Base-by-base conservation (phyloP, 2,888 invertebrate species). In the Actias luna region DNA sequence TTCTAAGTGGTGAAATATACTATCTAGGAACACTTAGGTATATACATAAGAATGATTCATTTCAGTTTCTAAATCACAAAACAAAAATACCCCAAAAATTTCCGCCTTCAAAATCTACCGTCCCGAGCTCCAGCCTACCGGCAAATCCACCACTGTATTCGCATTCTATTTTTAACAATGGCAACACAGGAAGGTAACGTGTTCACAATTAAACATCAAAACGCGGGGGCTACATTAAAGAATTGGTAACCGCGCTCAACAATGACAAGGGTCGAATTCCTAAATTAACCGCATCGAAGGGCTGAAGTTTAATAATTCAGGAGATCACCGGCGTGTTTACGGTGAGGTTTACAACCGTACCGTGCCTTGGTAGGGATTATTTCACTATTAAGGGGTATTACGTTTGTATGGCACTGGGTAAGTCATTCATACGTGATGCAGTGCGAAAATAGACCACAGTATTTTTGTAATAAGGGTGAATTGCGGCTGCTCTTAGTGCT, bases 271-370 rank as follows among this genome's bases (percentile, higher is more conserved):
- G 55, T 55, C 27, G 55, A 55, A 55, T 55, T 55, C 55, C 55
- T 29, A n/a, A 55, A 55, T 55, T 55, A 55, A 55, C 55, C 55
- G 55, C 65, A 67, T 68, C 36, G 60, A 29, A 52, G 60, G 63
- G 61, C 29, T 59, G 63, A 57, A 29, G 63, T 71, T 75, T 69
- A 73, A 74, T 76, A 69, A 73, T 75, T 73, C 70, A 75, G 68
- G 64, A 69, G 29, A 55, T 29, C 18, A n/a, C 29, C 52, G 52
- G 29, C 52, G 29, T 55, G 29, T 55, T 55, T 55, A 29, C 55
- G 55, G 55, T 29, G 29, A 8, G 55, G 55, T 55, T 55, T 50
- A 7, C 25, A 50, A 22, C 25, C 46, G 22, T 22, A 25, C 3
- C 22, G n/a, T n/a, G 22, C 46, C 46, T 50, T 25, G 46, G 8